Conservation (phyloP, 2,797 vertebrate genomes). For the Muraenolepis orangiensis region DNA sequence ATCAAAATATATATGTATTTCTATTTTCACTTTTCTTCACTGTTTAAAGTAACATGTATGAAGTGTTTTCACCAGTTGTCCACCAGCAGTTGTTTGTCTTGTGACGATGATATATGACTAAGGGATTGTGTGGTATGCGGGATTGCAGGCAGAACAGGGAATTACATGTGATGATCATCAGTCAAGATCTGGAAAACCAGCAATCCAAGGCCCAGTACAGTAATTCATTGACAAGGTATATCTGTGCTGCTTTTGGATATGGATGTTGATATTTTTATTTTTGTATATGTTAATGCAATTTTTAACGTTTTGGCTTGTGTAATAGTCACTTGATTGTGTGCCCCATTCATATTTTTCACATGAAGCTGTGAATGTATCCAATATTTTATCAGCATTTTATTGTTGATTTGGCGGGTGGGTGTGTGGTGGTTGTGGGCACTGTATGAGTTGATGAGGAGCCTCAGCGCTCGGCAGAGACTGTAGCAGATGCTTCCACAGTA, state of each 20-base stretch:
- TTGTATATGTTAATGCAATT: background rate
- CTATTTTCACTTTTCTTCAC: background rate
- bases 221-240: no score
- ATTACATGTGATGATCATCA: background rate
- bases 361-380: no score
- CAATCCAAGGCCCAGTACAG: no score
- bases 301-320: background rate
- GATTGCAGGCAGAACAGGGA: background rate
- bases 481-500: conserved; percentile 30
- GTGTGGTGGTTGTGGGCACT: background rate
- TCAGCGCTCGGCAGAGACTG: conserved; percentile 2
- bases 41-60: background rate
- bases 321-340: background rate
- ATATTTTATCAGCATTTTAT: background rate
- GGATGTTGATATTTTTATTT: background rate
- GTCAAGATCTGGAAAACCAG: conserved; percentile 1
- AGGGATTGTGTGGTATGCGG: no score
- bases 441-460: background rate
- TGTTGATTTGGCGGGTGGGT: background rate
- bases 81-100: background rate
- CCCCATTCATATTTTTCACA: background rate
- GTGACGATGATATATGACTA: background rate
- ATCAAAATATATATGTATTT: no score
- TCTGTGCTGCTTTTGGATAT: no score
- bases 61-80: background rate